Percentiles rank a stretch among this genome's conserved stretches.
phyloP scores from a whole-genome alignment of 37 sponge, comb jelly and placozoan genomes.

The Beroe forskalii region DNA sequence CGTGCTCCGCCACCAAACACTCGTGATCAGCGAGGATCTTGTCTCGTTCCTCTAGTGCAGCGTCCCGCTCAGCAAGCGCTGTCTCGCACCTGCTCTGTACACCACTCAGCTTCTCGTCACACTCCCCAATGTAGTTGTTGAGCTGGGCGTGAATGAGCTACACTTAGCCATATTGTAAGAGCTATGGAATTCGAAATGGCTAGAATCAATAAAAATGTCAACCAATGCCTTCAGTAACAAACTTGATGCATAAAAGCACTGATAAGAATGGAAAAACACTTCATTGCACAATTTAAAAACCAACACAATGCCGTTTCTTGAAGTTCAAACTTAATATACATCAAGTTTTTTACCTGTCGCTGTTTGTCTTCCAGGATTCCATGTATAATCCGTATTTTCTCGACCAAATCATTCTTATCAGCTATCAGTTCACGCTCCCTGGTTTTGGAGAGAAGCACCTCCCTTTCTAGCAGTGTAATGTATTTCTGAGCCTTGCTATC shows the following conservation, averaged over 20 bases:
- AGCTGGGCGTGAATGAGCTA: no score
- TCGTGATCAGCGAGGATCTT: not conserved
- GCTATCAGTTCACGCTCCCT: conserved; percentile 7
- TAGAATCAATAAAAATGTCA: no score
- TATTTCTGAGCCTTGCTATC: not conserved
- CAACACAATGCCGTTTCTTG: no score
- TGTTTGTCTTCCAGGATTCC: conserved; percentile 44
- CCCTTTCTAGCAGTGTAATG: conserved; percentile 9
- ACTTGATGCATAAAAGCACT: no score
- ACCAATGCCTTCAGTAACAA: no score
- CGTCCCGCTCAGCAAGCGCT: no score
- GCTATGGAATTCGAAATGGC: no score
- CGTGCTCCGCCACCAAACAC: not conserved
- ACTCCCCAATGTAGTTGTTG: conserved; percentile 29
- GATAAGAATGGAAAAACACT: no score
- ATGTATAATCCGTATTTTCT: conserved; percentile 16
- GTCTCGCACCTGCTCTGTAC: not conserved
- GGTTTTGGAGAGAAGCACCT: conserved; percentile 27
- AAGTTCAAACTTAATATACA: no score
- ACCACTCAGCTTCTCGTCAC: not conserved
- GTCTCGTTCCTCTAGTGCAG: not conserved
- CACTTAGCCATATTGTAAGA: no score
- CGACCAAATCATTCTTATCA: not conserved
- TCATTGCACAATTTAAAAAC: no score
- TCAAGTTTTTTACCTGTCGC: not conserved